Conservation (phyloP, 2,113 vertebrate genomes). For the Pungitius pungitius region DNA sequence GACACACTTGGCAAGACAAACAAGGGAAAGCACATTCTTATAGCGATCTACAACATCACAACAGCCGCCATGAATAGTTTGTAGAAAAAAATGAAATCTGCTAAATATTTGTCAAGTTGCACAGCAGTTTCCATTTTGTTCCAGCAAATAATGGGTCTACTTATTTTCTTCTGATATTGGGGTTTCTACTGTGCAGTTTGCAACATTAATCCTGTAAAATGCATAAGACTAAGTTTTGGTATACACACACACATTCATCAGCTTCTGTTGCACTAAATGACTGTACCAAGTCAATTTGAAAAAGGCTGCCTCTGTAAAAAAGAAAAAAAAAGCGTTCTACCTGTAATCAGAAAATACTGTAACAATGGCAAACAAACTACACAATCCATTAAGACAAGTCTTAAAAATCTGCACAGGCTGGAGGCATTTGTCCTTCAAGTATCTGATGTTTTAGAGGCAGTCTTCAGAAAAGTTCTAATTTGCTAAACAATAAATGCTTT, state of each 20-base stretch:
- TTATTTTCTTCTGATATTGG: conserved; percentile 19
- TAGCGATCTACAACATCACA: conserved; percentile 74
- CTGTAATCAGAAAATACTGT: conserved; percentile 31
- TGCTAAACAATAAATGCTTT: conserved; percentile 66
- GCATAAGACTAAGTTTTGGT: conserved; percentile 91
- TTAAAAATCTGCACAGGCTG: conserved; percentile 62
- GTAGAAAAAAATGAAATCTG: conserved; percentile 49
- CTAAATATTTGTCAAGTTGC: conserved; percentile 79
- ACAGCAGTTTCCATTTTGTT: conserved; percentile 82
- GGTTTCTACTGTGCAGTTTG: conserved; percentile 55
- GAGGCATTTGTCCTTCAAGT: conserved; percentile 31
- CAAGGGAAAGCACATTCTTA: conserved; percentile 73
- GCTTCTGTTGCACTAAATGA: conserved; percentile 51
- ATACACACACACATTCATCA: conserved; percentile 75
- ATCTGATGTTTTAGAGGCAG: conserved; percentile 28
- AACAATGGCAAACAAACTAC: conserved; percentile 49
- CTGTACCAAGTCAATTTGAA: conserved; percentile 51
- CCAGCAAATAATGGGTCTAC: conserved; percentile 79
- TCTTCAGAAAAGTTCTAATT: conserved; percentile 56
- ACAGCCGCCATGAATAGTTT: conserved; percentile 60
- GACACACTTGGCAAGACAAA: conserved; percentile 61
- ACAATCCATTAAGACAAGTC: conserved; percentile 54
- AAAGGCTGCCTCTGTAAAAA: conserved; percentile 34
- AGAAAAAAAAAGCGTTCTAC: conserved; percentile 15
- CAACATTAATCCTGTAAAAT: conserved; percentile 80